Percentiles rank a stretch among this genome's conserved stretches.
Conservation (phyloP, 1,140 invertebrate genomes). For the Globodera rostochiensis region DNA sequence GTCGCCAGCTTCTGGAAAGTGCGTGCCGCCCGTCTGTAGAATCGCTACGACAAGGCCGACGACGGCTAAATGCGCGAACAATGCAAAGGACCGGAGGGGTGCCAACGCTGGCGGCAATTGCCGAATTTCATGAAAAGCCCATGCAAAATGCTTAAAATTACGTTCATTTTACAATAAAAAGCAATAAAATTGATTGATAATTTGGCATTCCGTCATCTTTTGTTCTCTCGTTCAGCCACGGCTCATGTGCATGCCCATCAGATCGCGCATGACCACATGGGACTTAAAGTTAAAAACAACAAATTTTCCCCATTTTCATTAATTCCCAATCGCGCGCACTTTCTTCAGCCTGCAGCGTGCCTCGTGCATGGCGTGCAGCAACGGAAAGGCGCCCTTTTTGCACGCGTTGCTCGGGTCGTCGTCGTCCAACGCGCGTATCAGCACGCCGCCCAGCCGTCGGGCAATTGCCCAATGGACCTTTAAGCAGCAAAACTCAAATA, state of each 20-base stretch:
- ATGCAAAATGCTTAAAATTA: background rate
- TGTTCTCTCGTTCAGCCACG: conserved; percentile 15
- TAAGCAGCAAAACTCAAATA: background rate
- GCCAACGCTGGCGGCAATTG: background rate
- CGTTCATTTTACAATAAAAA: background rate
- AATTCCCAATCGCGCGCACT: background rate
- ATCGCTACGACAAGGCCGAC: background rate
- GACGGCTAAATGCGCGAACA: background rate
- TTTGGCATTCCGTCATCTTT: background rate
- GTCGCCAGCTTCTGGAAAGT: background rate
- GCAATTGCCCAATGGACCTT: conserved; percentile 23
- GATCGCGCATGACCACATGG: background rate
- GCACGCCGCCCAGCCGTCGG: conserved; percentile 18
- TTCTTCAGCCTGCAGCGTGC: conserved; percentile 11
- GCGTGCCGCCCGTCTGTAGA: background rate
- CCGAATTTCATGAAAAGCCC: background rate
- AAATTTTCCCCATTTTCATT: too few species aligned
- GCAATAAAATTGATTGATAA: too few species aligned
- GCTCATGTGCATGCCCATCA: background rate
- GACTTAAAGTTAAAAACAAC: background rate
- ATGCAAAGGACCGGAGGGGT: background rate
- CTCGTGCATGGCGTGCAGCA: conserved; percentile 15
- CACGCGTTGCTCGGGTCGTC: conserved; percentile 23
- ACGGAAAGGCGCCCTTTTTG: conserved; percentile 11
- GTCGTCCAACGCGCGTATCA: conserved; percentile 8